Evolutionary conservation across 2,797 vertebrate species (phyloP).

Genomic region (Anguilla megastoma): DNA sequence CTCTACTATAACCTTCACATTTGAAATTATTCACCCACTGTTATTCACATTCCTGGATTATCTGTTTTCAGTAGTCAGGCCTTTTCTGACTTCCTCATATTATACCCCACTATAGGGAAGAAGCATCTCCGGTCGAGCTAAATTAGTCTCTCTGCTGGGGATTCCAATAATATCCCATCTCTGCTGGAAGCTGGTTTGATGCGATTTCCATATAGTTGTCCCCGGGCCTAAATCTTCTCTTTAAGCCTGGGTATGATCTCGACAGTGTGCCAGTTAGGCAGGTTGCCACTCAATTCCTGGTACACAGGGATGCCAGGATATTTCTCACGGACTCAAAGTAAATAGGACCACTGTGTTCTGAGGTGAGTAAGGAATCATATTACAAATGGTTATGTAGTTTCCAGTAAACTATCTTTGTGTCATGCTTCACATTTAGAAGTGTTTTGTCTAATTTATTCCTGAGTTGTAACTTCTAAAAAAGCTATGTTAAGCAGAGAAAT

Average conservation of each 20-base stretch:
- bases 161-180: neutral
- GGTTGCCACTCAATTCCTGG: neutral
- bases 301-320: neutral
- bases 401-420: neutral
- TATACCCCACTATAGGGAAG: neutral
- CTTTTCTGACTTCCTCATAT: neutral
- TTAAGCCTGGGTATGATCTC: neutral
- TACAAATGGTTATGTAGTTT: neutral
- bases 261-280: neutral
- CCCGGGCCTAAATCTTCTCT: neutral
- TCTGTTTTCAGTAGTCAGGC: neutral
- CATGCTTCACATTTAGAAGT: neutral
- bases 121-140: neutral
- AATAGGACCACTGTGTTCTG: neutral
- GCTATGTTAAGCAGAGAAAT: neutral
- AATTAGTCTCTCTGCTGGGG: neutral
- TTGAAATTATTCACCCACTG: neutral
- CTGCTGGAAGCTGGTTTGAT: neutral
- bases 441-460: neutral
- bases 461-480: neutral
- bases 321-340: neutral
- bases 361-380: neutral
- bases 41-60: neutral
- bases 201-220: neutral
- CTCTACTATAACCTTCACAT: neutral